These are phyloP conservation scores for Drosophila funebris DNA, from an alignment of 1,140 invertebrate species.

Conservation along the genomic window DNA sequence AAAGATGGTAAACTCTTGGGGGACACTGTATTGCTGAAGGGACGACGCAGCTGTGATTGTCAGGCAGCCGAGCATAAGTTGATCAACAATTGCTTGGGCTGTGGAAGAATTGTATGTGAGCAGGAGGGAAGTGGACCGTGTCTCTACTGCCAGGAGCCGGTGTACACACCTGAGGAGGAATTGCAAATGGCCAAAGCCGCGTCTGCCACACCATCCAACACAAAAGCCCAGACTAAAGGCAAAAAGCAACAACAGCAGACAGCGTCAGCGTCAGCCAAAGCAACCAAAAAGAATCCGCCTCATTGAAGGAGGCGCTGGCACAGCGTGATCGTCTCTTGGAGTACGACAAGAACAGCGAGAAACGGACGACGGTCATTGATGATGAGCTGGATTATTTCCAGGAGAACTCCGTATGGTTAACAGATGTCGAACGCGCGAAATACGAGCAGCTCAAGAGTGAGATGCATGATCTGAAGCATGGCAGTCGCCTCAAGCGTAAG, in stretches of 20 bases:
- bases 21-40: conserved; percentile 88
- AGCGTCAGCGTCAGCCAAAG: background rate
- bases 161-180: conserved; percentile 90
- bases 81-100: conserved; percentile 96
- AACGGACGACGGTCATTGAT: conserved; percentile 95
- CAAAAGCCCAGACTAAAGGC: conserved; percentile 16
- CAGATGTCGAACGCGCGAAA: conserved; percentile 88
- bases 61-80: conserved; percentile 95
- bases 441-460: conserved; percentile 89
- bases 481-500: conserved; percentile 88
- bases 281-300: conserved; percentile 37
- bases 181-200: conserved; percentile 42
- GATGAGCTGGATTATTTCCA: conserved; percentile 97
- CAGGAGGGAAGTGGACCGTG: conserved; percentile 99
- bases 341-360: conserved; percentile 93
- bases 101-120: conserved; percentile 96
- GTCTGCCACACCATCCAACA: no score
- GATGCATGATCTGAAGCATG: conserved; percentile 88
- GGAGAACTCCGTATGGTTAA: conserved; percentile 92
- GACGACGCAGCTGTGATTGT: conserved; percentile 95
- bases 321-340: conserved; percentile 93
- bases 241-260: conserved; percentile 30
- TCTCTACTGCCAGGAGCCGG: conserved; percentile 94
- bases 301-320: conserved; percentile 89
- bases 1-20: conserved; percentile 88